These are phyloP conservation scores for Aspidiotus rigidus DNA, from an alignment of 2,888 invertebrate species.

Conservation along the genomic window DNA sequence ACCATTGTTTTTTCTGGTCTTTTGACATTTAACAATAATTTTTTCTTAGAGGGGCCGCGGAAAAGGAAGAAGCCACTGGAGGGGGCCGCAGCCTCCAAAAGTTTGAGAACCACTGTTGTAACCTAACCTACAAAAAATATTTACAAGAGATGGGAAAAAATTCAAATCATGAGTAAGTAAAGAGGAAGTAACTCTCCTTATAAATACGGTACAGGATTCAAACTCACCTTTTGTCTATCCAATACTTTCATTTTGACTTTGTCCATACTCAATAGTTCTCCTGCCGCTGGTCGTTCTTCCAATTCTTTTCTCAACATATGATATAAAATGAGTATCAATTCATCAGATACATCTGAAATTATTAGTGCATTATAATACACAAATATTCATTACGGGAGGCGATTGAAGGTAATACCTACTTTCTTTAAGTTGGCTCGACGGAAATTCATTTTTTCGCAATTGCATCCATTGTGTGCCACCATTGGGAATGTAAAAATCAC, in stretches of 20 bases:
- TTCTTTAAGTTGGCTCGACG: slow-evolving; percentile 25
- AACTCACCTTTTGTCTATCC: slow-evolving; percentile 15
- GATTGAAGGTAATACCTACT: slow-evolving; percentile 5
- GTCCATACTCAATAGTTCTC: slow-evolving; percentile 14
- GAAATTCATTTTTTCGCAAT: slow-evolving; percentile 22
- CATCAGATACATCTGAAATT: slow-evolving; percentile 19
- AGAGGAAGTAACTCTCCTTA: too few species aligned
- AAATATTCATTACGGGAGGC: too few species aligned
- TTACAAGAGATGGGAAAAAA: too few species aligned
- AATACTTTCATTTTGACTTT: slow-evolving; percentile 11
- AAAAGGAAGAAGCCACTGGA: too few species aligned
- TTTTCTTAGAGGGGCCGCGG: too few species aligned
- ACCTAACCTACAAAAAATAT: too few species aligned
- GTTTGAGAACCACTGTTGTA: too few species aligned
- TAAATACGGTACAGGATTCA: background rate
- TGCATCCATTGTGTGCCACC: slow-evolving; percentile 25
- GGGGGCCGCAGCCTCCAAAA: too few species aligned
- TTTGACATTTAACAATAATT: too few species aligned
- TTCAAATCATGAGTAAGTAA: too few species aligned
- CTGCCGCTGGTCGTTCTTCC: slow-evolving; percentile 21
- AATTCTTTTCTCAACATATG: slow-evolving; percentile 22
- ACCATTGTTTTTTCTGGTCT: too few species aligned
- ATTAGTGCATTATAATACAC: background rate
- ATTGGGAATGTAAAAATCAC: slow-evolving; percentile 28
- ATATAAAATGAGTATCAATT: slow-evolving; percentile 15